A percentile compares a stretch with the other conserved stretches of the same genome.
Conservation (phyloP, 23 tunicate species). For the Trididemnum clinides region DNA sequence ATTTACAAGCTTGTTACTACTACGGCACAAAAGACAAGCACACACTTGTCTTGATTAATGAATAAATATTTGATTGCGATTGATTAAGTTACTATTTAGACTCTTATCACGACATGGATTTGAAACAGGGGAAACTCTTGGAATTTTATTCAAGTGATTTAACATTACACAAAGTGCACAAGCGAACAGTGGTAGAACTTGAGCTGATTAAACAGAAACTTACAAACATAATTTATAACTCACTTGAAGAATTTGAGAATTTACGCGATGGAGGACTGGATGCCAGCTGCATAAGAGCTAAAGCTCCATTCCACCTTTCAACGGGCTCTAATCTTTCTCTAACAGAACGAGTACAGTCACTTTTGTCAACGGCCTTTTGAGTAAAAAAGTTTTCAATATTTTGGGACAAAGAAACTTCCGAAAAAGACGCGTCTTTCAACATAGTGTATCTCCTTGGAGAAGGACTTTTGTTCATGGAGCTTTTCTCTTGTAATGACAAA, state of each 20-base stretch:
- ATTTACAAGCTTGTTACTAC: not conserved
- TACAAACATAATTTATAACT: not conserved
- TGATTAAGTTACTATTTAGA: not conserved
- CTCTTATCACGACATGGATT: no score
- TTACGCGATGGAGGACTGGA: conserved; percentile 78
- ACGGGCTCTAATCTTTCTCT: not conserved
- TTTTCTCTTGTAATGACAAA: not conserved
- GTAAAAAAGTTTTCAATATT: conserved; percentile 25
- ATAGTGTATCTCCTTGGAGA: conserved; percentile 38
- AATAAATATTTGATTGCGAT: not conserved
- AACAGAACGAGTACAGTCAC: not conserved
- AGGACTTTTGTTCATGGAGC: not conserved
- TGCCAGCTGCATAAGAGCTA: conserved; percentile 86
- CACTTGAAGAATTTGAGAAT: not conserved
- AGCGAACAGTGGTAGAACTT: not conserved
- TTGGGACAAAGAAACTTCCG: no score
- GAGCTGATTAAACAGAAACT: not conserved
- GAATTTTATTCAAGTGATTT: conserved; percentile 10
- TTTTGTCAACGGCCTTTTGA: not conserved
- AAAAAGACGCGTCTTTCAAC: conserved; percentile 51
- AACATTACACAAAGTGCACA: not conserved
- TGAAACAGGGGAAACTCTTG: not conserved
- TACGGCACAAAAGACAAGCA: not conserved
- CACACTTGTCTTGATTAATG: not conserved
- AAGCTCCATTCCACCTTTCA: conserved; percentile 79